Percentiles rank a stretch among this genome's conserved stretches.
These are phyloP conservation scores for Leptoclinus maculatus DNA, from an alignment of 2,797 vertebrate species.

Conservation along the genomic window DNA sequence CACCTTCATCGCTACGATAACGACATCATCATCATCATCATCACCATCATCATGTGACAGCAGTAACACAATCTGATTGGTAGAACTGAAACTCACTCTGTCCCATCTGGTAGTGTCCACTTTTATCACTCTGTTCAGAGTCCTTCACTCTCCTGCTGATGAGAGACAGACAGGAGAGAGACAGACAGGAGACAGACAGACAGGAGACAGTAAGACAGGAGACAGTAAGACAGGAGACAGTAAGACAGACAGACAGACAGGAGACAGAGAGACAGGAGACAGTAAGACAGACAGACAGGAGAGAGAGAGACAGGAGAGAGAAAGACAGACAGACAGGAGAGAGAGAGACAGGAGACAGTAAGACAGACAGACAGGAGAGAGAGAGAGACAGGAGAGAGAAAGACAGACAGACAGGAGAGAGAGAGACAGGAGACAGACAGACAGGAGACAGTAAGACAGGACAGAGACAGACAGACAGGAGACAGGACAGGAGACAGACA, in stretches of 20 bases:
- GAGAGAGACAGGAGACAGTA: background rate
- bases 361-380: background rate
- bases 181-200: background rate
- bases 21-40: background rate
- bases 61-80: constrained; percentile 5
- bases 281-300: background rate
- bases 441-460: too few relatives aligned
- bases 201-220: background rate
- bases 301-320: background rate
- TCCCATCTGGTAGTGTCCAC: constrained; percentile 87
- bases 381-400: background rate
- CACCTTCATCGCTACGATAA: constrained; percentile 85
- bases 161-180: background rate
- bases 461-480: too few relatives aligned
- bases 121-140: constrained; percentile 77
- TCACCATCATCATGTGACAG: background rate
- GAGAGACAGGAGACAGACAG: too few relatives aligned
- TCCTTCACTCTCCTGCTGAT: constrained; percentile 72
- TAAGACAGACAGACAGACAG: too few relatives aligned
- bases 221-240: background rate
- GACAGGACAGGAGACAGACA: too few relatives aligned
- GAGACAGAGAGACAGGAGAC: background rate
- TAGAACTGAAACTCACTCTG: constrained; percentile 82
- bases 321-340: background rate
- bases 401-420: background rate